Conservation (phyloP, 2,113 vertebrate genomes). For the Oplegnathus fasciatus region DNA sequence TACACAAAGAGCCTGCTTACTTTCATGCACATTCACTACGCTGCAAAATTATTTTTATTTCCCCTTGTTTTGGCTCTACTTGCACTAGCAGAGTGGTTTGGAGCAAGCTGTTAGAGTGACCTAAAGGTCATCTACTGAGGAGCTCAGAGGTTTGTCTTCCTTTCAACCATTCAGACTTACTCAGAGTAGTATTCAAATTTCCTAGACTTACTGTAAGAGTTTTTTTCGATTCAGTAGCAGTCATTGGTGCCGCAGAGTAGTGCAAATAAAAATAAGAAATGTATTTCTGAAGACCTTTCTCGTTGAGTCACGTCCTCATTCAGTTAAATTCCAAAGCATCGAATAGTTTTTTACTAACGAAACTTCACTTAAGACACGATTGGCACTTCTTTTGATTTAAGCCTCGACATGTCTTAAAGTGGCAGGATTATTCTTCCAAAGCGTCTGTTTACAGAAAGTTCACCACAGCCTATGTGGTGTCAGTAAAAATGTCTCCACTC, state of each 20-base stretch:
- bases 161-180: constrained; percentile 1
- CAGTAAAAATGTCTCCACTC: neutral
- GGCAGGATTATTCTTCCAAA: neutral
- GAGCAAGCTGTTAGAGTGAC: constrained; percentile 25
- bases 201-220: neutral
- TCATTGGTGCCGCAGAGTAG: neutral
- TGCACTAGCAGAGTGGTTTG: neutral
- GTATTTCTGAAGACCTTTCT: neutral
- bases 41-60: neutral
- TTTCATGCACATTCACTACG: neutral
- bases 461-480: neutral
- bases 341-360: neutral
- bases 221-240: neutral
- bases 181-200: neutral
- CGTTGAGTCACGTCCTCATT: no score
- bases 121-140: constrained; percentile 21
- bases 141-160: constrained; percentile 15
- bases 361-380: neutral
- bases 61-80: neutral
- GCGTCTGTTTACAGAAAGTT: neutral
- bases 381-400: neutral
- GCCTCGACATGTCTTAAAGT: neutral
- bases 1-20: neutral
- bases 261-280: neutral
- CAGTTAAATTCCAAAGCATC: no score